phyloP scores from a whole-genome alignment of 2,113 vertebrate genomes.

The Probosciger aterrimus region DNA sequence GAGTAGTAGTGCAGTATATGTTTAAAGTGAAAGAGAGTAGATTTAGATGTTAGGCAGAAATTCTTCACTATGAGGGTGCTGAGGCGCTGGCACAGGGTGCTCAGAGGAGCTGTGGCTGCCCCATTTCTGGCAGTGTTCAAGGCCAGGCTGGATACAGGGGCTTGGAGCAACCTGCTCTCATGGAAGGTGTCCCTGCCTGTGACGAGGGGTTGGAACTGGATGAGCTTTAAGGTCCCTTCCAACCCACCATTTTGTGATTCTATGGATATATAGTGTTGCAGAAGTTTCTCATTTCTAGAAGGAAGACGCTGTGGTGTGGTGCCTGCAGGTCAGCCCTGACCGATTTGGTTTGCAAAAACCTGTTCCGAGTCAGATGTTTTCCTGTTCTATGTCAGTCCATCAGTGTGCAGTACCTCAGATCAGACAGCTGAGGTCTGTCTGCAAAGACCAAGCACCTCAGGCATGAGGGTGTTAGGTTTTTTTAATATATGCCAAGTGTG shows the following conservation, averaged over 20 bases:
- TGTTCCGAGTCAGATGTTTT: neutral
- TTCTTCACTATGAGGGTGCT: neutral
- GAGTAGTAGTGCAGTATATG: neutral
- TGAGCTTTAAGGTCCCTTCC: neutral
- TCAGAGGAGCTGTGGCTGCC: neutral
- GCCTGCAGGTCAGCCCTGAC: neutral
- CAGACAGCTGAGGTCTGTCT: neutral
- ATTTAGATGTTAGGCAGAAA: neutral
- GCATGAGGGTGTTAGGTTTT: neutral
- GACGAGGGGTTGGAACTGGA: neutral
- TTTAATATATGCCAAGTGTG: rapidly evolving
- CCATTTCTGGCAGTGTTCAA: neutral
- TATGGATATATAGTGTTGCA: neutral
- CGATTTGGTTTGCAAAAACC: neutral
- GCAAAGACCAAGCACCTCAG: neutral
- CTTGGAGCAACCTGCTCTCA: neutral
- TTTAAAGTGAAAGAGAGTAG: neutral
- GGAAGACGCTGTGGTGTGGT: rapidly evolving
- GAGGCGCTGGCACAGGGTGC: neutral
- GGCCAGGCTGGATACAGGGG: neutral
- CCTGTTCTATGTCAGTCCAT: neutral
- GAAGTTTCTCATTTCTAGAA: neutral
- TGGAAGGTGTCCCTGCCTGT: neutral
- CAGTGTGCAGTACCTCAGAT: neutral
- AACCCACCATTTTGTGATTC: neutral